Conservation (phyloP, 2,888 invertebrate species). For the Eupithecia centaureata region DNA sequence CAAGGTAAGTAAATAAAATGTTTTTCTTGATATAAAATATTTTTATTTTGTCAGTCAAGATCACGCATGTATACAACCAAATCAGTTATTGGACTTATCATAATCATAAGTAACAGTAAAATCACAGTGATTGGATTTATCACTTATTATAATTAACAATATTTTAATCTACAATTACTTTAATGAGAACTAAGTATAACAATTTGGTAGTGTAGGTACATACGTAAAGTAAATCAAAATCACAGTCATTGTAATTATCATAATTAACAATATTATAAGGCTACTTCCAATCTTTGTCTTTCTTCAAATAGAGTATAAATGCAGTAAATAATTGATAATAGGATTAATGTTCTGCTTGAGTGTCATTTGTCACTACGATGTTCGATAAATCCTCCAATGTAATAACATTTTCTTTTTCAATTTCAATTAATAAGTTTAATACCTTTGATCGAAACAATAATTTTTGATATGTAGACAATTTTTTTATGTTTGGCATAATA, state of each 20-base stretch:
- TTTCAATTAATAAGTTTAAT: slow-evolving; percentile 15
- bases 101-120: slow-evolving; percentile 7
- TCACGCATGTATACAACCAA: slow-evolving; percentile 6
- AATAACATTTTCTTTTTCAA: slow-evolving; percentile 19
- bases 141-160: slow-evolving; percentile 6
- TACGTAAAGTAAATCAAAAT: slow-evolving; percentile 4
- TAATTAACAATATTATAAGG: slow-evolving; percentile 14
- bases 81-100: slow-evolving; percentile 3
- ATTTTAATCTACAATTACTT: slow-evolving; percentile 8
- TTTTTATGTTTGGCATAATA: slow-evolving; percentile 18
- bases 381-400: slow-evolving; percentile 20
- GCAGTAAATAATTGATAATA: slow-evolving; percentile 8
- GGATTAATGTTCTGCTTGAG: slow-evolving; percentile 4
- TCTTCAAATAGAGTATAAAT: slow-evolving; percentile 9
- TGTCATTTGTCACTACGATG: slow-evolving; percentile 12
- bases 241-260: slow-evolving; percentile 7
- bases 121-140: slow-evolving; percentile 5
- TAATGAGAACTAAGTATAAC: slow-evolving; percentile 3
- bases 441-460: slow-evolving; percentile 16
- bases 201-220: slow-evolving; percentile 5
- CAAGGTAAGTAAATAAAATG: slow-evolving; percentile 15
- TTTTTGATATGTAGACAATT: slow-evolving; percentile 20
- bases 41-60: slow-evolving; percentile 2
- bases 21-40: slow-evolving; percentile 8
- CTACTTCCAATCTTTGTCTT: slow-evolving; percentile 8